Evolutionary conservation across 2,888 invertebrate genomes (phyloP).

Genomic region (Lycaena phlaeas): DNA sequence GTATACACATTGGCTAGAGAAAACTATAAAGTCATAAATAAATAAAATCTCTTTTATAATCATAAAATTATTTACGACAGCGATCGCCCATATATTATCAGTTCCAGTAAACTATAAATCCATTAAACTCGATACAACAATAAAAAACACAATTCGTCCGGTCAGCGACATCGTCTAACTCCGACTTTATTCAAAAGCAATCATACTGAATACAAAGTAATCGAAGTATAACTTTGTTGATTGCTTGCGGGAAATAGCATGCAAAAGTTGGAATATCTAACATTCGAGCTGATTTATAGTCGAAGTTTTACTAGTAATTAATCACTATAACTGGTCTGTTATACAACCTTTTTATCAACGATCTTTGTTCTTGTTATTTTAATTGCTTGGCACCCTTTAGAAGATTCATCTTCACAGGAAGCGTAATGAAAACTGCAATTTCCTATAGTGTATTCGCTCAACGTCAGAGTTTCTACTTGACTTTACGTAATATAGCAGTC

Average conservation of each 20-base stretch:
- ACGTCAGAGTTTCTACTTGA: not conserved
- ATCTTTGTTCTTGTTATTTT: slow-evolving; percentile 6
- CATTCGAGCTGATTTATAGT: slow-evolving; percentile 20
- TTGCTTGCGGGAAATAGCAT: slow-evolving; percentile 16
- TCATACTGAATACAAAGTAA: slow-evolving; percentile 16
- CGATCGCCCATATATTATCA: no score
- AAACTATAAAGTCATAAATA: no score
- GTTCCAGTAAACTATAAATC: no score
- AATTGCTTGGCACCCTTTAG: not conserved
- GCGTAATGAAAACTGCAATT: slow-evolving; percentile 9
- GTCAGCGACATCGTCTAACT: not conserved
- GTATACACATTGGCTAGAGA: no score
- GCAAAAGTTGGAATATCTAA: slow-evolving; percentile 20
- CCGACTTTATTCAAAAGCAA: slow-evolving; percentile 18
- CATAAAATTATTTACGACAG: no score
- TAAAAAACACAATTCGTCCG: not conserved
- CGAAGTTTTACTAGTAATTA: slow-evolving; percentile 21
- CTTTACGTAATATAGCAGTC: not conserved
- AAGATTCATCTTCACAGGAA: not conserved
- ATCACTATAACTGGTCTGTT: slow-evolving; percentile 14
- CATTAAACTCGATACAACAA: not conserved
- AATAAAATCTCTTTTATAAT: no score
- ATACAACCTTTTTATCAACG: slow-evolving; percentile 6
- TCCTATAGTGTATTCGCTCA: slow-evolving; percentile 4
- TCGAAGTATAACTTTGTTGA: slow-evolving; percentile 16